phyloP scores from a whole-genome alignment of 2,797 vertebrate genomes.

The Liasis olivaceus region DNA sequence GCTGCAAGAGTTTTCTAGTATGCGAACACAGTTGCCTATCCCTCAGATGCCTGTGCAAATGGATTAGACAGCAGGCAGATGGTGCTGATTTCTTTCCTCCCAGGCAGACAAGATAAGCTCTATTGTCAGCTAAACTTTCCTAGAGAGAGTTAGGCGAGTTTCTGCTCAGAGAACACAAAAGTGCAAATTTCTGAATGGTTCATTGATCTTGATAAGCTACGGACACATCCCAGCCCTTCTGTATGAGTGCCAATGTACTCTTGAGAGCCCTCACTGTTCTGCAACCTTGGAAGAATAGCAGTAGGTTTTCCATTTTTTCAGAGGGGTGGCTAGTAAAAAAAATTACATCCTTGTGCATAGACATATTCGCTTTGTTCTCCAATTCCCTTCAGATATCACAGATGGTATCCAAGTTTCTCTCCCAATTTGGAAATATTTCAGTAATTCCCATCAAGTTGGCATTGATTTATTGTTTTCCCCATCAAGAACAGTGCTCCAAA shows the following conservation, averaged over 20 bases:
- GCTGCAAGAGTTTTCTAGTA: not conserved
- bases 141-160: slow-evolving; percentile 17
- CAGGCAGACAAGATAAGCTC: slow-evolving; percentile 9
- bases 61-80: slow-evolving; percentile 47
- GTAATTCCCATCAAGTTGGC: not conserved
- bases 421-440: slow-evolving; percentile 31
- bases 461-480: not conserved
- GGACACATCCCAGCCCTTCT: slow-evolving; percentile 8
- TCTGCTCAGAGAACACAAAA: slow-evolving; percentile 15
- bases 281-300: slow-evolving; percentile 4
- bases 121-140: slow-evolving; percentile 33
- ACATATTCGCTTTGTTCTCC: not conserved
- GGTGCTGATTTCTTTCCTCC: slow-evolving; percentile 23
- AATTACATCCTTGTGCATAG: not conserved
- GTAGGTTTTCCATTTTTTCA: not conserved
- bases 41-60: not conserved
- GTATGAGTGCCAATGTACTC: not conserved
- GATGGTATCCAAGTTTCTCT: not conserved
- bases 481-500: not conserved
- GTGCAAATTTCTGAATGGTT: slow-evolving; percentile 23
- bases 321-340: not conserved
- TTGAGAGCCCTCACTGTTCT: not conserved
- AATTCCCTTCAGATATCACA: slow-evolving; percentile 1
- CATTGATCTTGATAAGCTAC: not conserved
- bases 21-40: slow-evolving; percentile 7